phyloP scores from a whole-genome alignment of 2,113 vertebrate species.

The Sisor rabdophorus region DNA sequence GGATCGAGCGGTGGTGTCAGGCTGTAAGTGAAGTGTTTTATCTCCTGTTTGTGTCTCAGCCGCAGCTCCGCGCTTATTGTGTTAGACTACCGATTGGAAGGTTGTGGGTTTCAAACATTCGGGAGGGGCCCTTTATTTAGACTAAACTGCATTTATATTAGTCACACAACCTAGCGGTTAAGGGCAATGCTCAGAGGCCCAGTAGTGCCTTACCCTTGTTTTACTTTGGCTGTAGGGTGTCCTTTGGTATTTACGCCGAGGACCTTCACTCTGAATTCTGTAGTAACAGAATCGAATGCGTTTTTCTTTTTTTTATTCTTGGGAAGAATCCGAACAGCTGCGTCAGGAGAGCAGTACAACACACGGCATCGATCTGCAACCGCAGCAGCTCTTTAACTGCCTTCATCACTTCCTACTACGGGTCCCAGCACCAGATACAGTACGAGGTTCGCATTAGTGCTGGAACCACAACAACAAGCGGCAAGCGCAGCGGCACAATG shows the following conservation, averaged over 20 bases:
- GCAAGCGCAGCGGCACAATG: neutral
- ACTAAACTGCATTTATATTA: no score
- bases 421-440: neutral
- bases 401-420: neutral
- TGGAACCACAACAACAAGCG: neutral
- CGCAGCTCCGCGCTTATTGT: no score
- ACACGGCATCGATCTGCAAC: constrained; percentile 1
- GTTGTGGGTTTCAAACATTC: no score
- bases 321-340: neutral
- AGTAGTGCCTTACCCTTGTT: neutral
- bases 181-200: no score
- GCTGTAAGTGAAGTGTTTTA: neutral
- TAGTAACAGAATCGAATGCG: no score
- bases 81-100: no score
- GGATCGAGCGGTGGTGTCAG: neutral
- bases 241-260: neutral
- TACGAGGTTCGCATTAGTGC: neutral
- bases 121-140: no score
- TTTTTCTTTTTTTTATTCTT: no score
- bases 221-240: neutral
- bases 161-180: no score
- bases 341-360: neutral
- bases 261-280: neutral
- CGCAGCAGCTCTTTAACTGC: neutral
- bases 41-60: neutral